Evolutionary conservation across 1,140 invertebrate species (phyloP), one percentile per base, ranked within the genome.

Genomic region (Rhynchophorus ferrugineus): DNA sequence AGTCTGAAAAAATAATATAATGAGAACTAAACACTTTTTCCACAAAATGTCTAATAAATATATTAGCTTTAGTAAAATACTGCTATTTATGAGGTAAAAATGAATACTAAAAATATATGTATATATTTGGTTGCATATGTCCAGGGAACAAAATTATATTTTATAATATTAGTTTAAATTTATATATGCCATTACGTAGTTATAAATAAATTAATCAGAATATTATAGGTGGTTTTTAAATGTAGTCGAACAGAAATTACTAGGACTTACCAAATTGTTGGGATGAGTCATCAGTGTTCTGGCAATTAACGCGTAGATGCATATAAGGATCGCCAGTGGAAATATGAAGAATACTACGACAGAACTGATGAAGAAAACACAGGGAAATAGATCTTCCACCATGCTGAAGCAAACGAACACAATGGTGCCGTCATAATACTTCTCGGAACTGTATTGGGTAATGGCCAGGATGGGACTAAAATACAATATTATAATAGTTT

Each of bases 321-420:
- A 76, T 14, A 92, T 76, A 21, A 95, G 76, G 8, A 92, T 80
- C 35, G 82, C 73, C 36, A 93, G 74, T 1, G 91, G 91, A 8
- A 91, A 68, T 60, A 89, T 78, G 74, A 93, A 93, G 76, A 94
- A 92, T 39, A 87, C 63, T 1, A 81, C 74, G 58, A 88, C 85
- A 61, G 83, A 87, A 53, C 82, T 76, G 43, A 89, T 71, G 75
- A 91, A 89, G 76, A 85, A 94, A 16, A 81, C 69, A 3, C 81
- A 78, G 16, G 83, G 77, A 83, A 87, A 88, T 50, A 81, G 77
- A 22, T 76, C 77, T 60, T 83, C 78, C 2, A 82, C 84, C 63
- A 80, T 75, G 0, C 83, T 89, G 41, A 83, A 73, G 70, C 90
- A 94, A 8, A 82, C 82, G 5, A 84, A 80, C 17, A 85, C 77